These are phyloP conservation scores for Mesoclemmys tuberculata DNA, from an alignment of 2,113 vertebrate genomes.

Conservation along the genomic window DNA sequence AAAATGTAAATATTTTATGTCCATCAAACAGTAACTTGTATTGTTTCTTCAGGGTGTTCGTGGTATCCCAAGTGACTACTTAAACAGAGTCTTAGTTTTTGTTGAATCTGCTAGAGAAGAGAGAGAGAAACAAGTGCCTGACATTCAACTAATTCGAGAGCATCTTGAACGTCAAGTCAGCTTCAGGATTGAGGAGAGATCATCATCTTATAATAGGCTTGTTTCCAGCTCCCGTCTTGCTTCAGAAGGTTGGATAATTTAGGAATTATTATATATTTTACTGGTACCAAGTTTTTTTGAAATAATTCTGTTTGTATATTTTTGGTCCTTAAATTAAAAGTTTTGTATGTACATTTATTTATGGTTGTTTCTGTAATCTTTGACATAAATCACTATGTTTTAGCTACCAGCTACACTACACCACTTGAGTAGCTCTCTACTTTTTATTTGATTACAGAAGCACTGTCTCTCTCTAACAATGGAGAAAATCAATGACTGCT, in stretches of 20 bases:
- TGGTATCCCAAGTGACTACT: slow-evolving; percentile 75
- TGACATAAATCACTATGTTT: background rate
- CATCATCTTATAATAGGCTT: slow-evolving; percentile 41
- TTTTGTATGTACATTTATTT: background rate
- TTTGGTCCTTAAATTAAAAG: background rate
- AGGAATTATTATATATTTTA: background rate
- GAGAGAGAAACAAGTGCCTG: slow-evolving; percentile 70
- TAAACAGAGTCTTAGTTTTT: slow-evolving; percentile 69
- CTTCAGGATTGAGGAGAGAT: slow-evolving; percentile 70
- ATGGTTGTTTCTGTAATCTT: background rate
- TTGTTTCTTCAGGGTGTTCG: slow-evolving; percentile 71
- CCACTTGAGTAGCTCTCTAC: background rate
- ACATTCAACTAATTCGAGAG: slow-evolving; percentile 75
- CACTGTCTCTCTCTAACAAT: background rate
- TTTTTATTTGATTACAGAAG: background rate
- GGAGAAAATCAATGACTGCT: background rate
- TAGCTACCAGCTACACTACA: background rate
- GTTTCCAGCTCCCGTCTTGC: background rate
- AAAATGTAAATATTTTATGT: background rate
- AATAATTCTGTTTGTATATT: background rate
- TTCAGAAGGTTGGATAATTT: slow-evolving; percentile 13
- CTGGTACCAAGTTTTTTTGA: background rate
- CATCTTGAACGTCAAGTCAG: slow-evolving; percentile 73
- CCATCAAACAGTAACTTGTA: background rate
- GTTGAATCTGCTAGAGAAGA: slow-evolving; percentile 68